Conservation (phyloP, 1,140 invertebrate genomes). For the Xylocopa sonorina region DNA sequence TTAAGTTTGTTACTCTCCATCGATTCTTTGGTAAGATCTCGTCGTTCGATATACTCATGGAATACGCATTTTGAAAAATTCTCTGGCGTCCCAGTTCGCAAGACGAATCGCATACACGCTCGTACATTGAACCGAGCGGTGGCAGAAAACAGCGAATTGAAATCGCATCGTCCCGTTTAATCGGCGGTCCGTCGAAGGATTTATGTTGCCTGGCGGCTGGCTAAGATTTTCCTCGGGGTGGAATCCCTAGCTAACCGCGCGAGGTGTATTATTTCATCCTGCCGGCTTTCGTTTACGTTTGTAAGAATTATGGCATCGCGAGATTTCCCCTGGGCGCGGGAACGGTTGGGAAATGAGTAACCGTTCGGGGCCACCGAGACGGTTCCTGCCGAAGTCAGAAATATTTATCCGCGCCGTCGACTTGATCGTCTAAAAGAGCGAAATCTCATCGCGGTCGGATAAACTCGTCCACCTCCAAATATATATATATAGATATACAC, state of each 20-base stretch:
- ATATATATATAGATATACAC: conserved; percentile 2
- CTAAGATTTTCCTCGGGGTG: not conserved
- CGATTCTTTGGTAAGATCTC: too few relatives aligned
- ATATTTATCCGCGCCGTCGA: conserved; percentile 33
- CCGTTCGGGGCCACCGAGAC: not conserved
- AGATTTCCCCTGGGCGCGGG: conserved; percentile 13
- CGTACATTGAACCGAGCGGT: too few relatives aligned
- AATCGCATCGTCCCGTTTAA: conserved; percentile 26
- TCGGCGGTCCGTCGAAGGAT: conserved; percentile 20
- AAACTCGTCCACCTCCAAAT: too few relatives aligned
- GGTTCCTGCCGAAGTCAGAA: conserved; percentile 17
- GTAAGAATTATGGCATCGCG: conserved; percentile 36
- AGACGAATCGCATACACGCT: too few relatives aligned
- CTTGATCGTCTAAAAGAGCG: conserved; percentile 13
- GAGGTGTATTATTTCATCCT: conserved; percentile 30
- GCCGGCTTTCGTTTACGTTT: conserved; percentile 21
- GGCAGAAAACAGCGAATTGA: conserved; percentile 10
- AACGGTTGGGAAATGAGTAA: conserved; percentile 28
- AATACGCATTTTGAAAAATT: too few relatives aligned
- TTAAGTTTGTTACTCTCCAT: too few relatives aligned
- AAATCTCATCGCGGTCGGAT: conserved; percentile 3
- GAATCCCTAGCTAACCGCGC: not conserved
- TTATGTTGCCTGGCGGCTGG: not conserved
- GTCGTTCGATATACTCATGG: too few relatives aligned
- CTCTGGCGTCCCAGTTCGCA: too few relatives aligned